These are phyloP conservation scores for Chondrilla cf. caribensis DNA, from an alignment of 37 sponge, comb jelly and placozoan genomes.

Conservation along the genomic window DNA sequence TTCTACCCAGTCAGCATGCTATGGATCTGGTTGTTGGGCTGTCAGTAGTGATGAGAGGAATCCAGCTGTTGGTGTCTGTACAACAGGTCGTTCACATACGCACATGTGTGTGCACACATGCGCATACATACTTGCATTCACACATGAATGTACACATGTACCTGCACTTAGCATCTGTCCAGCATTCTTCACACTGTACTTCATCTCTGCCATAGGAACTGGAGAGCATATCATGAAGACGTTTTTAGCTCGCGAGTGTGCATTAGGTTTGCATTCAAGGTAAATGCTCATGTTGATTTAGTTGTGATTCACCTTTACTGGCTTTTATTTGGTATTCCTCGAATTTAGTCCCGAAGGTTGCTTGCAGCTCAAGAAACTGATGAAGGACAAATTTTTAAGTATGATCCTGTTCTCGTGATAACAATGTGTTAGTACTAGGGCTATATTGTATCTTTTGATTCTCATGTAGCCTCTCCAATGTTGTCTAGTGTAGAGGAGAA, in stretches of 20 bases:
- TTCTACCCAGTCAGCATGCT: slow-evolving; percentile 61
- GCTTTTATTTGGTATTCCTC: neutral
- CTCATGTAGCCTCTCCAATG: neutral
- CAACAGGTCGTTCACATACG: slow-evolving; percentile 39
- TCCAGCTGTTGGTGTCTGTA: slow-evolving; percentile 52
- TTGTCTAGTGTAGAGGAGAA: neutral
- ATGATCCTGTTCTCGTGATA: neutral
- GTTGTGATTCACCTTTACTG: neutral
- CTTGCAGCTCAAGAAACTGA: neutral
- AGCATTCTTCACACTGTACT: no score
- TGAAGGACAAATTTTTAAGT: slow-evolving; percentile 9
- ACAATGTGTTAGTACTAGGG: neutral
- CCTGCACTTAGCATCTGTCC: no score
- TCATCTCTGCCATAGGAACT: slow-evolving; percentile 54
- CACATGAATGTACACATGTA: no score
- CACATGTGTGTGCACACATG: neutral
- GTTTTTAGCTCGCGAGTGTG: slow-evolving; percentile 50
- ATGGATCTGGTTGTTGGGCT: slow-evolving; percentile 85
- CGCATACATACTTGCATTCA: no score
- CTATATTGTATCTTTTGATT: neutral
- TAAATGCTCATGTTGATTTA: neutral
- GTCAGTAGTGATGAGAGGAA: neutral
- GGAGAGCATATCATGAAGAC: slow-evolving; percentile 76
- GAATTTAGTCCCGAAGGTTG: neutral
- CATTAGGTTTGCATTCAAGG: neutral